Evolutionary conservation across 53 echinoderm and acorn worm genomes (phyloP).

Genomic region (Echinarachnius parma): DNA sequence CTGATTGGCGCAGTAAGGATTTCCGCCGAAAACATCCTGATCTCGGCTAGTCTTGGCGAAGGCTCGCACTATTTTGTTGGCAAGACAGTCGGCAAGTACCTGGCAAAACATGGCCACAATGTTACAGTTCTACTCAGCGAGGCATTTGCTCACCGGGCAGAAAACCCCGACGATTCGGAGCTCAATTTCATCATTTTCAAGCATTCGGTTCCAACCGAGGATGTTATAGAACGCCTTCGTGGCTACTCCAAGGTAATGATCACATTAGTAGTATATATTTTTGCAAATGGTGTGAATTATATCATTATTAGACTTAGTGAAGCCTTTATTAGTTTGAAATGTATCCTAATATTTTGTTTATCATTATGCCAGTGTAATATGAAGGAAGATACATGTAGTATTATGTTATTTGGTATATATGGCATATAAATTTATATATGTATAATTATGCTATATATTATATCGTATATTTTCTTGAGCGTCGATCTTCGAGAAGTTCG

Average conservation of each 20-base stretch:
- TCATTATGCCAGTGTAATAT: too few species aligned
- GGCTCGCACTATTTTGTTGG: slow-evolving; percentile 33
- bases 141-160: slow-evolving; percentile 17
- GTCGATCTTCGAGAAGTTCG: too few species aligned
- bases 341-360: too few species aligned
- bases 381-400: too few species aligned
- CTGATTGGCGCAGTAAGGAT: not conserved
- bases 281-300: too few species aligned
- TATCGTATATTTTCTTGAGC: too few species aligned
- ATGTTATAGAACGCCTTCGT: slow-evolving; percentile 2
- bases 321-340: too few species aligned
- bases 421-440: too few species aligned
- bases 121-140: slow-evolving; percentile 14
- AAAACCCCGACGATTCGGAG: slow-evolving; percentile 7
- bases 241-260: slow-evolving; percentile 10
- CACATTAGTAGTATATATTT: too few species aligned
- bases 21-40: slow-evolving; percentile 1
- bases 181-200: slow-evolving; percentile 25
- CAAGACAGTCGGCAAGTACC: slow-evolving; percentile 27
- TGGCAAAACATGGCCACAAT: slow-evolving; percentile 17
- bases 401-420: too few species aligned
- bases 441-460: too few species aligned
- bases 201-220: not conserved
- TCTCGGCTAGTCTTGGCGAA: slow-evolving; percentile 15
- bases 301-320: too few species aligned